Base-by-base conservation (phyloP, 30 jellyfish, hydroid and myxozoan species). In the Mastigias papua region DNA sequence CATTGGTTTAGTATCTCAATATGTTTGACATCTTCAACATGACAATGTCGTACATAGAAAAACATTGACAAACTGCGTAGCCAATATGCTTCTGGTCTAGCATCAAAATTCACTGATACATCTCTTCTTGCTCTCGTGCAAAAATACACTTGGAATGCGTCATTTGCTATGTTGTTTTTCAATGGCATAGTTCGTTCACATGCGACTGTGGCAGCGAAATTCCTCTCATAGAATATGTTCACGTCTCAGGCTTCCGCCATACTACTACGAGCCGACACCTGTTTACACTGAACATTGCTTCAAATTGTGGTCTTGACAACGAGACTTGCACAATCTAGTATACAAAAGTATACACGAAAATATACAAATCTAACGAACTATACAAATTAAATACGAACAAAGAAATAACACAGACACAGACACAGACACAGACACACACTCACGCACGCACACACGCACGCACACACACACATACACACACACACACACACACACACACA, bases 81-180 rank as follows among this genome's bases (percentile, higher is more conserved):
- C 21, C 70, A 70, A 76, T 87, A 84, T 3, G 93, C 60, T 35
- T 84, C 93, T 8, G 93, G 87, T 17, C 86, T 42, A 0, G 66
- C 76, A 5, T 84, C 87, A 15, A 46, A 34, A 26, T 75, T 23
- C 25, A 34, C 65, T 10, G 76, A 71, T 1, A 34, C 81, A 21
- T 84, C 81, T 33, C 70, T 32, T 49, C 60, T 34, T 28, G 93
- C 93, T 8, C 93, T 79, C 71, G 93, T 84, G 74, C 93, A 84
- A 60, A 69, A 84, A 27, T 84, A 84, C 51, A 84, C 93, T 64
- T 84, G 93, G 34, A 76, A 84, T 7, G 63, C 67, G 34, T 73
- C 64, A 26, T 37, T 34, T 13, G 27, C 73, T 48, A 37, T 78
- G 69, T 26, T 34, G 48, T 58, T 78, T 46, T 78, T 78, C 80